Evolutionary conservation across 2,113 vertebrate genomes (phyloP).

Genomic region (Platichthys flesus): DNA sequence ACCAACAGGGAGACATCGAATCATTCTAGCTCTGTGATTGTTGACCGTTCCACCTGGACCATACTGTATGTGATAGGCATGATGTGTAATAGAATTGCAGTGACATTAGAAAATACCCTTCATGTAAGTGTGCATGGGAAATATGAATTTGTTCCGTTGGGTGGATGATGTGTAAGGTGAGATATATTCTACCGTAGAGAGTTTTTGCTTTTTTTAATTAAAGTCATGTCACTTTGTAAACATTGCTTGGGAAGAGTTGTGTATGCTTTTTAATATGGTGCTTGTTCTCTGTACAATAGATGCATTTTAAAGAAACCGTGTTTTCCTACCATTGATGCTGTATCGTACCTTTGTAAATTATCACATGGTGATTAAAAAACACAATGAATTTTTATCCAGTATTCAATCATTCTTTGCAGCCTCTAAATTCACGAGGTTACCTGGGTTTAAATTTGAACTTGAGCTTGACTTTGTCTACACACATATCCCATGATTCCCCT

Average conservation of each 20-base stretch:
- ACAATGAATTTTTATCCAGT: slow-evolving; percentile 44
- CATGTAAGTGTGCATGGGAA: slow-evolving; percentile 47
- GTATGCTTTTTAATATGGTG: slow-evolving; percentile 60
- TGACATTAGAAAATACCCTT: slow-evolving; percentile 33
- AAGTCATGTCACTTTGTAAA: slow-evolving; percentile 32
- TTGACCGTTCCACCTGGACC: slow-evolving; percentile 44
- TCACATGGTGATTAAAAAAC: slow-evolving; percentile 50
- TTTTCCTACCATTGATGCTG: slow-evolving; percentile 75
- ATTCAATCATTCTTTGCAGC: slow-evolving; percentile 36
- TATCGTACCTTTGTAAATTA: slow-evolving; percentile 76
- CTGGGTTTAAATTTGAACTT: too few species aligned
- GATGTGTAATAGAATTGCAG: slow-evolving; percentile 37
- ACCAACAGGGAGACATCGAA: slow-evolving; percentile 30
- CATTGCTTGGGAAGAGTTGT: slow-evolving; percentile 45
- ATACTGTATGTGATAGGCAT: slow-evolving; percentile 49
- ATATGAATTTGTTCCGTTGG: slow-evolving; percentile 31
- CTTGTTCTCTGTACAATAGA: slow-evolving; percentile 70
- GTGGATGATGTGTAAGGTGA: slow-evolving; percentile 42
- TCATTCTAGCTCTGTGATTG: slow-evolving; percentile 35
- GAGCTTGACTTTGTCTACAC: too few species aligned
- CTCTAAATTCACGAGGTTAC: background rate
- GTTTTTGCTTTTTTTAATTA: slow-evolving; percentile 28
- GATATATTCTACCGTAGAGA: slow-evolving; percentile 40
- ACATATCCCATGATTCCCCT: too few species aligned
- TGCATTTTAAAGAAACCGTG: slow-evolving; percentile 65